Conservation (phyloP, 2,113 vertebrate genomes). For the Calidris pugnax region DNA sequence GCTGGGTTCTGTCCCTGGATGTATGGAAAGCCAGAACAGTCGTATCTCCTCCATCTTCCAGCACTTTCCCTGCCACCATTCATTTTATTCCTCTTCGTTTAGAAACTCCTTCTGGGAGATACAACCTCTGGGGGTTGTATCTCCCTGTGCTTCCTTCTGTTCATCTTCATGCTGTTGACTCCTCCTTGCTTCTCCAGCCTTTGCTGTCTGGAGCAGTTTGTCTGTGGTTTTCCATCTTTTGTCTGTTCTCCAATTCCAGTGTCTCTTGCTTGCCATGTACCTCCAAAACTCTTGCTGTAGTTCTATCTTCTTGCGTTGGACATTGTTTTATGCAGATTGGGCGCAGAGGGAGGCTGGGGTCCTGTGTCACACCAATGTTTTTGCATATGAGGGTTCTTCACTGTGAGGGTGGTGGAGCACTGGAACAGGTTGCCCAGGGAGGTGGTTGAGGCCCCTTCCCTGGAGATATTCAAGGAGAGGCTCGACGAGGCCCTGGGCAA, state of each 20-base stretch:
- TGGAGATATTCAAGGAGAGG: too few relatives aligned
- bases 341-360: background rate
- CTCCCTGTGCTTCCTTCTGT: background rate
- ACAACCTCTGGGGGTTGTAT: background rate
- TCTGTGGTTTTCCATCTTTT: background rate
- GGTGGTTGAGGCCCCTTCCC: too few relatives aligned
- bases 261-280: background rate
- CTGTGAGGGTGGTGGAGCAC: too few relatives aligned
- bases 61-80: background rate
- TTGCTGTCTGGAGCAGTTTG: background rate
- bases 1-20: background rate
- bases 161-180: background rate
- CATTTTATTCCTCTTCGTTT: background rate
- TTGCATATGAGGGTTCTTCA: background rate
- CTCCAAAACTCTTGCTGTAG: background rate
- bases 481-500: too few relatives aligned
- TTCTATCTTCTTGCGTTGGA: background rate
- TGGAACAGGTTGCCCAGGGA: too few relatives aligned
- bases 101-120: background rate
- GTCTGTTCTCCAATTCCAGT: accelerated
- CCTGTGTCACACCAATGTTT: accelerated
- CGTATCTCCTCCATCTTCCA: background rate
- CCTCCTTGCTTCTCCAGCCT: background rate
- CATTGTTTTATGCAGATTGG: accelerated
- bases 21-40: background rate